phyloP scores from a whole-genome alignment of 2,797 vertebrate genomes.

The Sitta carolinensis region DNA sequence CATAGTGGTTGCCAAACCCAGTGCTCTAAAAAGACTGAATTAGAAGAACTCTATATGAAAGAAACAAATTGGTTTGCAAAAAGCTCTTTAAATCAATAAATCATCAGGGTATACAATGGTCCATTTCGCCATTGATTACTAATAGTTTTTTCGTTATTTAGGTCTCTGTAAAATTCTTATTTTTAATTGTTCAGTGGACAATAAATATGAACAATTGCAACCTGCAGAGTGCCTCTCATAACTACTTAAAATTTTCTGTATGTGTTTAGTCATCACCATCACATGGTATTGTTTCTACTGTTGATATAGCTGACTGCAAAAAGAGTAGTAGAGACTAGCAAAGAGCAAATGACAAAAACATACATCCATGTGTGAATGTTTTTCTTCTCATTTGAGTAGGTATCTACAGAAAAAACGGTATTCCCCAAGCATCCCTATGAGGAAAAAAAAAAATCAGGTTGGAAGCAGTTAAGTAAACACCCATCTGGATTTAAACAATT shows the following conservation, averaged over 20 bases:
- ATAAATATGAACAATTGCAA: neutral
- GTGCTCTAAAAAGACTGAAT: neutral
- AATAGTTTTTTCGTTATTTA: neutral
- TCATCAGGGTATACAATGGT: accelerated
- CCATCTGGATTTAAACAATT: neutral
- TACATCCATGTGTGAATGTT: neutral
- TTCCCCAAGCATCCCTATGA: neutral
- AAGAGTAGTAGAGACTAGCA: neutral
- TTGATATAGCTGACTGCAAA: neutral
- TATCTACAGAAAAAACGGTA: neutral
- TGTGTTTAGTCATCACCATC: neutral
- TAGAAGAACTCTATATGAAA: neutral
- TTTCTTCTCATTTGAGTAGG: neutral
- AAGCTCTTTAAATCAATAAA: neutral
- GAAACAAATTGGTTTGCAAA: neutral
- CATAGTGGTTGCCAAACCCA: neutral
- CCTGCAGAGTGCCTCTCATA: neutral
- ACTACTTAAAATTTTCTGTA: neutral
- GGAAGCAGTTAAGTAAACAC: neutral
- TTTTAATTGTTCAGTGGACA: neutral
- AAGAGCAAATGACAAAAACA: neutral
- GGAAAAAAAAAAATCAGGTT: neutral
- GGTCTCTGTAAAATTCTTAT: neutral
- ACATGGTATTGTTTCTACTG: neutral
- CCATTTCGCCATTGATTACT: neutral